These are phyloP conservation scores for Exocentrus adspersus DNA, from an alignment of 2,888 invertebrate species.

Conservation along the genomic window DNA sequence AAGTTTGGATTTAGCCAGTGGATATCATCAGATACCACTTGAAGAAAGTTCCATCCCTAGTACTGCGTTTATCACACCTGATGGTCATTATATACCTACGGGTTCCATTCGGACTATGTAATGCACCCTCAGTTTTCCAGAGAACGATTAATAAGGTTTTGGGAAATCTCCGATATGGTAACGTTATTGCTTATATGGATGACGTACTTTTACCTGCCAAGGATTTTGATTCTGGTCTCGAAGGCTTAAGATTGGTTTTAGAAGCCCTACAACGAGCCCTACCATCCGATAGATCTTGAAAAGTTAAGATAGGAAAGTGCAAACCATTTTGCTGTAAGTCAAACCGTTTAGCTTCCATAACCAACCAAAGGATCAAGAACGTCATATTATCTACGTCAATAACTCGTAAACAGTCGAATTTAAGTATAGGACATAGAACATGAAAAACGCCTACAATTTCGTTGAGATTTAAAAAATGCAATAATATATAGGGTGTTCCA, in stretches of 20 bases:
- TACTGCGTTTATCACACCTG: background rate
- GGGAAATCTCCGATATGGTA: conserved; percentile 22
- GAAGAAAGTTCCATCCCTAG: background rate
- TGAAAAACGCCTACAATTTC: no score
- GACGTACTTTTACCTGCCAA: conserved; percentile 31
- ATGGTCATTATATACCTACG: background rate
- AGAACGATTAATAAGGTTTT: conserved; percentile 22
- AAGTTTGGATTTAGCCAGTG: background rate
- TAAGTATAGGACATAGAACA: no score
- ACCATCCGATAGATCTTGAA: conserved; percentile 23
- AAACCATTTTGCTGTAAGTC: no score
- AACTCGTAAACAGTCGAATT: no score
- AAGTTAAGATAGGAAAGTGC: no score
- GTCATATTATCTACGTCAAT: no score
- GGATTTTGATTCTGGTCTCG: conserved; percentile 23
- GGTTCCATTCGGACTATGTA: background rate
- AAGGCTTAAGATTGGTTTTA: conserved; percentile 17
- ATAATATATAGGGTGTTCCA: no score
- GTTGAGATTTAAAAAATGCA: no score
- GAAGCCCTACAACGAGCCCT: conserved; percentile 39
- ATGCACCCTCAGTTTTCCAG: conserved; percentile 2
- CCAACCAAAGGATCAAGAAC: no score
- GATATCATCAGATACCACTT: background rate
- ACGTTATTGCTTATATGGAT: conserved; percentile 36
- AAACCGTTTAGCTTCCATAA: no score